phyloP scores from a whole-genome alignment of 2,113 vertebrate genomes.

The Dolichotis patagonum region DNA sequence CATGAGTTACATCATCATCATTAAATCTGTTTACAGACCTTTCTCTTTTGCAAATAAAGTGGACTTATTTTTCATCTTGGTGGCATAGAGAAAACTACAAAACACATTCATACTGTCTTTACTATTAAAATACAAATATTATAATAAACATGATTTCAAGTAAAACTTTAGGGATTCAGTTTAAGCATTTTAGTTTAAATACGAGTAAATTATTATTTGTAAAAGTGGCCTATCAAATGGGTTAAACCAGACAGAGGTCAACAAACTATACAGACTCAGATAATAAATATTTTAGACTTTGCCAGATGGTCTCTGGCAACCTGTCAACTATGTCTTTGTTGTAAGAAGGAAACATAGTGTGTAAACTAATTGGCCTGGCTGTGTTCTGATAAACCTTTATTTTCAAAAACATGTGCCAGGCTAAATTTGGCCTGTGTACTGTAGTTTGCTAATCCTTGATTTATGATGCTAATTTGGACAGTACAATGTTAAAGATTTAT shows the following conservation, averaged over 20 bases:
- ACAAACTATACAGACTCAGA: not conserved
- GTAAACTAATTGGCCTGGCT: not conserved
- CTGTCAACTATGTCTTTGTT: not conserved
- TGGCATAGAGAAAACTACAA: not conserved
- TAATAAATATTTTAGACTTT: constrained; percentile 50
- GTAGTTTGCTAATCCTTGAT: not conserved
- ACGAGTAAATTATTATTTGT: constrained; percentile 1
- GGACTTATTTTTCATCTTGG: not conserved
- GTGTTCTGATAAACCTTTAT: constrained; percentile 57
- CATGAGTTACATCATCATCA: constrained; percentile 51
- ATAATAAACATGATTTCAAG: constrained; percentile 7
- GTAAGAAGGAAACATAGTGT: not conserved
- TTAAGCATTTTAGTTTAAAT: constrained; percentile 1
- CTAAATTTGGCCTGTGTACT: not conserved
- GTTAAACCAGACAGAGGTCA: not conserved
- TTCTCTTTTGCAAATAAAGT: constrained; percentile 24
- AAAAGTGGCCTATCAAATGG: not conserved
- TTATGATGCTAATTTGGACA: constrained; percentile 23
- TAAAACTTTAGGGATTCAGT: constrained; percentile 24
- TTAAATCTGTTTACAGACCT: constrained; percentile 58
- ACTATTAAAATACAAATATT: not conserved
- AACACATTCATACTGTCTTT: not conserved
- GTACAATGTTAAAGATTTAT: not conserved
- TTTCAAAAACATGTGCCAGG: not conserved
- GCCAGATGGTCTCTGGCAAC: not conserved